Percentiles rank a stretch among this genome's conserved stretches.
These are phyloP conservation scores for Cinclus cinclus DNA, from an alignment of 2,113 vertebrate genomes.

Conservation along the genomic window DNA sequence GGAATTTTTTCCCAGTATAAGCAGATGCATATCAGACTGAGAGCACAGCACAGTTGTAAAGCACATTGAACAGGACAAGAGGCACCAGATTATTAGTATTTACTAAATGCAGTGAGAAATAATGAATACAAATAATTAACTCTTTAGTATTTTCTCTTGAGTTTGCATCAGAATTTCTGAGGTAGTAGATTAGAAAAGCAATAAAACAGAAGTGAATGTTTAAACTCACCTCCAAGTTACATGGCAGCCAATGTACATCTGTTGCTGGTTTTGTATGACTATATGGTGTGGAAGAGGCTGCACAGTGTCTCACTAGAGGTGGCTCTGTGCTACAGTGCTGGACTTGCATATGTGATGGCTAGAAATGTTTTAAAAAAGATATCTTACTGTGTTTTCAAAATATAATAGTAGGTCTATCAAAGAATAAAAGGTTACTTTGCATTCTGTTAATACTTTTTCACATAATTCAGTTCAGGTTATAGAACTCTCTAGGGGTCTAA, in stretches of 20 bases:
- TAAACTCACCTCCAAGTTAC: slow-evolving; percentile 80
- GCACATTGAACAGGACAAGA: neutral
- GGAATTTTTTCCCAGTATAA: neutral
- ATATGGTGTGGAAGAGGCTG: slow-evolving; percentile 77
- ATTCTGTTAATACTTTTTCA: neutral
- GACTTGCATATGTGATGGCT: slow-evolving; percentile 56
- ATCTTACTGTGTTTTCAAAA: neutral
- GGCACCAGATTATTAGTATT: neutral
- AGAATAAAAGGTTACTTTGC: neutral
- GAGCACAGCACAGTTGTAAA: neutral
- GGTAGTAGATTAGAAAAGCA: neutral
- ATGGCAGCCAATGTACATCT: slow-evolving; percentile 88
- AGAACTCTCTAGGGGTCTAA: neutral
- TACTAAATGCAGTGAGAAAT: neutral
- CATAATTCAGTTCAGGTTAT: neutral
- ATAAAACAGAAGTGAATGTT: neutral
- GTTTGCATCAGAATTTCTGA: neutral
- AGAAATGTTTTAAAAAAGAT: slow-evolving; percentile 18
- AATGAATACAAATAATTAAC: neutral
- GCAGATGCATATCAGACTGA: neutral
- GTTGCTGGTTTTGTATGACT: slow-evolving; percentile 82
- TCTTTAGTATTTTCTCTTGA: neutral
- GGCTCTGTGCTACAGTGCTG: slow-evolving; percentile 58
- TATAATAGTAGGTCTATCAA: neutral
- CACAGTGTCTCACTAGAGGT: slow-evolving; percentile 75